These are phyloP conservation scores for Chaitophorus viminalis DNA, from an alignment of 2,888 invertebrate species.

Conservation along the genomic window DNA sequence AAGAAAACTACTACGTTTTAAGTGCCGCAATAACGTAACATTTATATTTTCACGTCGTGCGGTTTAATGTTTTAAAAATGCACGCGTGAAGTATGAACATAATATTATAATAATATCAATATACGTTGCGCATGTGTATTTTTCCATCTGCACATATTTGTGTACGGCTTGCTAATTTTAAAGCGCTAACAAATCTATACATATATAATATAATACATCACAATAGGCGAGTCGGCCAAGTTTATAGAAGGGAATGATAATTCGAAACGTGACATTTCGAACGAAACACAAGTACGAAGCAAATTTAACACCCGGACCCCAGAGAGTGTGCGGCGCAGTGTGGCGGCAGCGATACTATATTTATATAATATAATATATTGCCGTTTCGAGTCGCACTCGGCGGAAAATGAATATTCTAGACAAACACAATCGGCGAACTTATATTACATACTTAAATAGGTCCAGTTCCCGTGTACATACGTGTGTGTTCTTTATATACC, in stretches of 20 bases:
- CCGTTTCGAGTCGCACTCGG: not conserved
- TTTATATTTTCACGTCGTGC: not conserved
- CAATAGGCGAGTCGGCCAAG: not conserved
- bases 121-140: too few relatives aligned
- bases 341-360: too few relatives aligned
- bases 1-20: not conserved
- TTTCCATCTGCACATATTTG: not conserved
- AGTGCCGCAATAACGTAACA: not conserved
- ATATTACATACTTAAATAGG: not conserved
- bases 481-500: too few relatives aligned
- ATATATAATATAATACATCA: not conserved
- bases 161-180: constrained; percentile 1
- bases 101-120: too few relatives aligned
- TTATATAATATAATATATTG: not conserved
- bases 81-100: not conserved
- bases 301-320: constrained; percentile 3
- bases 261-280: constrained; percentile 38
- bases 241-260: not conserved
- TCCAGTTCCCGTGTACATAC: too few relatives aligned
- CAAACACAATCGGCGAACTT: constrained; percentile 3
- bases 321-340: not conserved
- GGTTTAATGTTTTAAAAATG: not conserved
- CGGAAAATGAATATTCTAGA: not conserved
- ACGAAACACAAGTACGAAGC: constrained; percentile 7
- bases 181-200: not conserved